Base-by-base conservation (phyloP, 2,797 vertebrate genomes). In the Leptoclinus maculatus region DNA sequence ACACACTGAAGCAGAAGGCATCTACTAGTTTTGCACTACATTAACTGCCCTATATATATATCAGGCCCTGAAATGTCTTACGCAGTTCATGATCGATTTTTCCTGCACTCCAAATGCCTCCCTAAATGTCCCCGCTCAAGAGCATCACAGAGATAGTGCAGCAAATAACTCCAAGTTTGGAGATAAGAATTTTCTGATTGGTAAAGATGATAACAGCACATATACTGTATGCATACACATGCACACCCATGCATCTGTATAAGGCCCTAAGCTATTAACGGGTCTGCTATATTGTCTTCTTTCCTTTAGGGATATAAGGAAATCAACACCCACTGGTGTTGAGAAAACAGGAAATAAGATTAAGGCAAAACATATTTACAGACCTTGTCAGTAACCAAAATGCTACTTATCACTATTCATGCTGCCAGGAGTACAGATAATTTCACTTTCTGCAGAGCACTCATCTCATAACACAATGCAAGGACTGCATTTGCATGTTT, bases 401-500 rank as follows among this genome's bases (percentile, higher is more conserved):
- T 47, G 43, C 54, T 51, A 8, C 21, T 29, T 29, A 29, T 5
- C 25, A 6, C 69, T 72, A 43, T 72, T 71, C 63, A 56, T 45
- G 32, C 64, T 86, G 79, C 73, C 54, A 80, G 47, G 53, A 63
- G 65, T 57, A 81, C 45, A 68, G 71, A 79, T 71, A 71, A 79
- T 80, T 65, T 81, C 12, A 76, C 63, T 84, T 73, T 76, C 71
- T 79, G 83, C 79, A 64, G 54, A 79, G 51, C 36, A 64, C 74
- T 86, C 79, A 67, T 74, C 71, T 85, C 84, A 79, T 79, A 79
- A 83, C 79, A 85, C 89, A 85, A 84, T 82, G 79, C 80, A 84
- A 86, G 84, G 75, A 86, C 60, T 47, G 68, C 66, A 91, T 94
- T 93, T 91, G 87, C 89, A 91, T 93, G 83, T 91, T 91, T 89